Base-by-base conservation (phyloP, 2,888 invertebrate species). In the Aromia moschata region DNA sequence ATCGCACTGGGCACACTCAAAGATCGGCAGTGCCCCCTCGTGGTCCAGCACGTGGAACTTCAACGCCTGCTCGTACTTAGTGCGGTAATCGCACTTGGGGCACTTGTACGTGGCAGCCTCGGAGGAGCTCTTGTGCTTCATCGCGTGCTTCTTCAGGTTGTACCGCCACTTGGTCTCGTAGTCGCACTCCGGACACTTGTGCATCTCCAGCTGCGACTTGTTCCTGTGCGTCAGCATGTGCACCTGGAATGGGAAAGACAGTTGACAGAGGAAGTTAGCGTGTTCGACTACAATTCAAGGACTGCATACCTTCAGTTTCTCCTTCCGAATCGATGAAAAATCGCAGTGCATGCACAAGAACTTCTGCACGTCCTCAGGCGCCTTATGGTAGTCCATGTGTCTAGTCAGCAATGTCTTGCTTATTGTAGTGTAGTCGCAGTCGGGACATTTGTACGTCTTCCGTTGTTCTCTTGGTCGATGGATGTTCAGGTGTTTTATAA, bases 151-250 rank as follows among this genome's bases (percentile, higher is more conserved):
- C n/a, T 33, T 33, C 33, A 33, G n/a, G 33, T 40, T 40, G 14
- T 40, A 40, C 2, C 17, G 15, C 40, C 40, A 40, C 10, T 16
- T 40, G 1, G 40, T 40, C 9, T 16, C 40, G 17, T 40, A 40
- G 7, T 17, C 40, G 14, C 40, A 40, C 12, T 40, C 16, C 1
- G 40, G 40, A 11, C 40, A 40, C 17, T 40, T 40, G 40, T 40
- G 17, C 40, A 16, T 40, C 17, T 40, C 17, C 17, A 16, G 10
- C 40, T 40, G 10, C 2, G 11, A 11, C 14, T 14, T 11, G 37
- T 1, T 37, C 14, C 9, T 37, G 14, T 37, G 37, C 5, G 14
- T 37, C 15, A 12, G 11, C 37, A 12, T 12, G 38, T 38, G 14
- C 38, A 10, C 3, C 4, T 10, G n/a, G 38, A 14, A 15, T 38